Conservation (phyloP, 2,888 invertebrate genomes). For the Therioaphis trifolii region DNA sequence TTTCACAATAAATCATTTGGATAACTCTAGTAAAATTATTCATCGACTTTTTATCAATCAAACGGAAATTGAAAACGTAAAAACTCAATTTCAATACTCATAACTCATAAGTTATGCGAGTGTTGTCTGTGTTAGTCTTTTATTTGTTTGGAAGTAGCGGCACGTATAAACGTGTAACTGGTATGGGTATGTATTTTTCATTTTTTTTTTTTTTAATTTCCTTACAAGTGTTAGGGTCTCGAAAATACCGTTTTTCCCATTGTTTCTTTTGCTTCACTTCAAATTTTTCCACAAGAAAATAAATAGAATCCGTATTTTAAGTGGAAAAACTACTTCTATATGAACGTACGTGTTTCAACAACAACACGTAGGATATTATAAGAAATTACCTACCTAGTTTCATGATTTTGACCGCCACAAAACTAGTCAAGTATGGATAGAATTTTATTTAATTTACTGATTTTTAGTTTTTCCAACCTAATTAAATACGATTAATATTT, state of each 20-base stretch:
- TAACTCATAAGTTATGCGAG: conserved; percentile 46
- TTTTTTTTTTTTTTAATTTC: background rate
- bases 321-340: too few relatives aligned
- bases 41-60: conserved; percentile 44
- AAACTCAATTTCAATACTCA: conserved; percentile 13
- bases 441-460: too few relatives aligned
- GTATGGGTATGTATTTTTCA: background rate
- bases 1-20: conserved; percentile 38
- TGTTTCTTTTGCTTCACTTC: too few relatives aligned
- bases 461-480: too few relatives aligned
- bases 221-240: background rate
- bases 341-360: too few relatives aligned
- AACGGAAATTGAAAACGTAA: conserved; percentile 52
- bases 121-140: conserved; percentile 20
- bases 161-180: background rate
- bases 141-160: conserved; percentile 10
- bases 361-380: too few relatives aligned
- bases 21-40: conserved; percentile 19
- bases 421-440: too few relatives aligned
- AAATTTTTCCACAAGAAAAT: too few relatives aligned
- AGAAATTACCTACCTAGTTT: too few relatives aligned
- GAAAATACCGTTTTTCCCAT: background rate
- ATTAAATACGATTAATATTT: too few relatives aligned
- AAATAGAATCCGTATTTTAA: too few relatives aligned
- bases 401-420: too few relatives aligned